Percentiles rank a stretch among this genome's conserved stretches.
Evolutionary conservation across 2,113 vertebrate genomes (phyloP).

Genomic region (Anser cygnoides): DNA sequence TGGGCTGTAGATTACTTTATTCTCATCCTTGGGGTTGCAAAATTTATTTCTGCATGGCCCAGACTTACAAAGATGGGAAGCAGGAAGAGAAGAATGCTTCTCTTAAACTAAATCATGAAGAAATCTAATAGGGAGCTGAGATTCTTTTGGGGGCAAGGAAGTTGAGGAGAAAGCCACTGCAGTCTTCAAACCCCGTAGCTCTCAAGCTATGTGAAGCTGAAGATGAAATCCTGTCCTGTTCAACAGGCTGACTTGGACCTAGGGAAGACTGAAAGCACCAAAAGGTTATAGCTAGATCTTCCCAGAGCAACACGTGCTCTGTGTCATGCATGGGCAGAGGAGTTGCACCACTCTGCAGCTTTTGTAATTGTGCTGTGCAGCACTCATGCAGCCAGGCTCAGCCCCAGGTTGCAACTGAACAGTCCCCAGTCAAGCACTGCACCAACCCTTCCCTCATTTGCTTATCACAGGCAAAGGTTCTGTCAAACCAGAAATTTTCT

Average conservation of each 20-base stretch:
- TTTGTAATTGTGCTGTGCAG: fast-evolving
- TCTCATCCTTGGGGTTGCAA: not conserved
- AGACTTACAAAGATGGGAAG: not conserved
- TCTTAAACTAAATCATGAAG: not conserved
- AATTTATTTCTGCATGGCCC: not conserved
- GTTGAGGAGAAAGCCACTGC: not conserved
- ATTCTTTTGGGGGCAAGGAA: not conserved
- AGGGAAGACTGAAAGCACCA: not conserved
- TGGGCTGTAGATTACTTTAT: not conserved
- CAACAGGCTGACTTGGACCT: not conserved
- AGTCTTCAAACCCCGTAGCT: not conserved
- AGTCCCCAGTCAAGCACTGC: not conserved
- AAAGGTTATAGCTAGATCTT: not conserved
- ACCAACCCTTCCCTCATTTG: not conserved
- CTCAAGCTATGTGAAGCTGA: not conserved
- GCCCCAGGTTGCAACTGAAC: not conserved
- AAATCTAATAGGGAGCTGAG: not conserved
- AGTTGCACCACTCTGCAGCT: fast-evolving
- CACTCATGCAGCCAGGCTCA: not conserved
- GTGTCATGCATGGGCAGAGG: not conserved
- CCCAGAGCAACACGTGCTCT: not conserved
- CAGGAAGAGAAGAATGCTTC: not conserved
- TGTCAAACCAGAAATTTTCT: not conserved
- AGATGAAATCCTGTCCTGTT: not conserved
- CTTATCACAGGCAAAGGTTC: fast-evolving